Base-by-base conservation (phyloP, 2,797 vertebrate species). In the Enteromius thamalakanensis region DNA sequence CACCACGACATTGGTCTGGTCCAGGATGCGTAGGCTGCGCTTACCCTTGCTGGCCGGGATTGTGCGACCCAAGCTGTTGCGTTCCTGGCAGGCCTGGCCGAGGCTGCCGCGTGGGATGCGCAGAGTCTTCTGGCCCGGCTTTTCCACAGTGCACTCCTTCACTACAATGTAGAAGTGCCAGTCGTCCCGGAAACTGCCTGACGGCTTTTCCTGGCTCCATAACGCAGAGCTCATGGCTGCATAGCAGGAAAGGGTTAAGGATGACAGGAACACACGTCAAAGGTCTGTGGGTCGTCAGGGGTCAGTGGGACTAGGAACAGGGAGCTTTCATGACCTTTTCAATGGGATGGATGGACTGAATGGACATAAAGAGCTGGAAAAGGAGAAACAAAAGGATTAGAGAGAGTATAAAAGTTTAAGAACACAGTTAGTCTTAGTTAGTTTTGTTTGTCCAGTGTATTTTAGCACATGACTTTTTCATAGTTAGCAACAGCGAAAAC, bases 161-260 rank as follows among this genome's bases (percentile, higher is more conserved):
- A 97, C 92, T 80, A 99, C 96, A 91, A 99, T 95, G 91, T 97
- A 99, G 93, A 98, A 99, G 88, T 94, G 96, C 90, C 96, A 96
- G 92, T 99, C 97, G 89, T 99, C 97, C 94, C 97, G 96, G 86
- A 96, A 98, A 87, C 96, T 94, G 49, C 96, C 95, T 86, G 94
- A 94, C 86, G 94, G 91, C 95, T 99, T 99, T 90, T 99, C 97
- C 95, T 98, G 97, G 95, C 95, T 96, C 98, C 98, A 99, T 92
- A 97, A 93, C 87, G 94, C 92, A 9, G 97, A 97, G 96, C 94
- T 99, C 98, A 99, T 99, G 91, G 95, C 97, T 96, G 94, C 93
- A 88, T 89, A 90, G 74, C 82, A 65, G 42, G 79, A 86, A 76
- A 75, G 77, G 49, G 29, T 67, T 72, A 40, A 68, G 81, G 79